Conservation (phyloP, 1,140 invertebrate genomes). For the Phenacoccus solenopsis region DNA sequence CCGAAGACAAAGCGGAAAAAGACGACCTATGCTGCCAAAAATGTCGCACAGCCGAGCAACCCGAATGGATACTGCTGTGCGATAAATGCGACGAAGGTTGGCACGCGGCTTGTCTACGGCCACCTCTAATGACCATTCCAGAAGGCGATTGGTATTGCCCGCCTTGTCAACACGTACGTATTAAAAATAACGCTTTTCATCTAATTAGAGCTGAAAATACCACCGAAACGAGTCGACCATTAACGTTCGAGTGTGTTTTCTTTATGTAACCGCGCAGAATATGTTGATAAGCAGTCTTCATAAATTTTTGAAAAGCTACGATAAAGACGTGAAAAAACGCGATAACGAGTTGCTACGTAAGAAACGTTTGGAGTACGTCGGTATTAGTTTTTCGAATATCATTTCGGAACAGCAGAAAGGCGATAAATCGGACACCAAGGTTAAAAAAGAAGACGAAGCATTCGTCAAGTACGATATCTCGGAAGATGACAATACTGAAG, state of each 20-base stretch:
- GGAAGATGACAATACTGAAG: slow-evolving; percentile 29
- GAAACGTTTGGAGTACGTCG: slow-evolving; percentile 59
- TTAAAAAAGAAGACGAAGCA: slow-evolving; percentile 29
- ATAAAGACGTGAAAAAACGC: slow-evolving; percentile 38
- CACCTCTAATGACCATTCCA: slow-evolving; percentile 80
- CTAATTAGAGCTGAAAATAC: too few relatives aligned
- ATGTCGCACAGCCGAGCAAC: slow-evolving; percentile 79
- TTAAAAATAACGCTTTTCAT: slow-evolving; percentile 11
- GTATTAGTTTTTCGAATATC: slow-evolving; percentile 63
- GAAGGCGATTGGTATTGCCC: slow-evolving; percentile 97
- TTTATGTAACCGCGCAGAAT: slow-evolving; percentile 40
- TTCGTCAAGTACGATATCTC: slow-evolving; percentile 31
- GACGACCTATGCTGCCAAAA: slow-evolving; percentile 67
- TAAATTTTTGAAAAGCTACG: slow-evolving; percentile 37
- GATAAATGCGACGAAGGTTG: slow-evolving; percentile 89
- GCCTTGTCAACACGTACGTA: slow-evolving; percentile 72
- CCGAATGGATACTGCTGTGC: slow-evolving; percentile 90
- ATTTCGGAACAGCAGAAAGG: slow-evolving; percentile 32
- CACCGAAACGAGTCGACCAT: too few relatives aligned
- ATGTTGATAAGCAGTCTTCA: slow-evolving; percentile 45
- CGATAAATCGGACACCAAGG: slow-evolving; percentile 9
- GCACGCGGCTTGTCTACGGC: slow-evolving; percentile 85
- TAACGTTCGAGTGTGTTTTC: background rate
- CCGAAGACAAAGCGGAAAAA: slow-evolving; percentile 31
- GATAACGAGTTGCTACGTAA: slow-evolving; percentile 54